Base-by-base conservation (phyloP, 1,140 invertebrate species). In the Drosophila ficusphila region DNA sequence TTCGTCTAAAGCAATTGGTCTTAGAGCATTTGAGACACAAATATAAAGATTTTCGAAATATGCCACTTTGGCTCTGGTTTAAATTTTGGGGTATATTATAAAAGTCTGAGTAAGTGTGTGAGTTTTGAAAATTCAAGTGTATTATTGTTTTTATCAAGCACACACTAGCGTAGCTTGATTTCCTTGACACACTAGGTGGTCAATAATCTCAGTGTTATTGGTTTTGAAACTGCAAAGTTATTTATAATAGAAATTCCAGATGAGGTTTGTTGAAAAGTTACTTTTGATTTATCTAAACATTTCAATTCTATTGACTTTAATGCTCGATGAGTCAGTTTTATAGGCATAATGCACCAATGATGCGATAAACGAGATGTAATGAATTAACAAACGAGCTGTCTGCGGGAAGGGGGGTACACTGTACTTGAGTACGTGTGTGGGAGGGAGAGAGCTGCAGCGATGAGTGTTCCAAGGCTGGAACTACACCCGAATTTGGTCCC, bases 361-460 rank as follows among this genome's bases (percentile, higher is more conserved):
- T 82, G 76, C 81, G 76, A 89, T 74, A 76, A 92, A 92, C 54
- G 48, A 73, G 73, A 49, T 68, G 23, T 42, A 85, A 57, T 76
- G 53, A 88, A 62, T 76, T 76, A 76, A 67, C 49, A 68, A 79
- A 44, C 57, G 48, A 51, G 6, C 8, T 19, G 41, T 44, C 41
- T 5, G 2, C n/a, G 41, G 3, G 6, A 42, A 14, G 21, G 23
- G 52, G 16, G 8, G 25, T 53, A 27, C 29, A n/a, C 21, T 39
- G 12, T 39, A 53, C 23, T 21, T 41, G 19, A 23, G 18, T 56
- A 34, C 31, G 67, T 34, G 38, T 18, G 57, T 51, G 27, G 16
- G 25, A 46, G 48, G 6, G 62, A 57, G 62, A 56, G 31, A 31
- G 42, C 18, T 39, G 18, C 14, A 39, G 33, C 33, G 53, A 70